Percentiles rank a stretch among this genome's conserved stretches.
These are phyloP conservation scores for Campoletis raptor DNA, from an alignment of 2,888 invertebrate species.

Conservation along the genomic window DNA sequence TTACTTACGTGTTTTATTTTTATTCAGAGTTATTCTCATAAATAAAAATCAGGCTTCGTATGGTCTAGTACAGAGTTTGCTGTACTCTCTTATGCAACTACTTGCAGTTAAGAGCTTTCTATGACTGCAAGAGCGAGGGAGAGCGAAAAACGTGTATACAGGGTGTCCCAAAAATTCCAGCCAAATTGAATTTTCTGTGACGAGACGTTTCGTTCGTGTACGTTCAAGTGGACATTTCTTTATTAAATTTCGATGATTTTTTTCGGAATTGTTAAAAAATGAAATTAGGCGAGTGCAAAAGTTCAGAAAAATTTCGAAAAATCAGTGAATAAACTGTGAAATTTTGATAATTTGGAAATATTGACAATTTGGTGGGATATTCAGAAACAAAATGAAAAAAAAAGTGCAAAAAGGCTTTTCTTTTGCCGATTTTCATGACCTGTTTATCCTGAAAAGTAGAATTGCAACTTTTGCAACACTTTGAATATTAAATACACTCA, in stretches of 20 bases:
- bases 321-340: background rate
- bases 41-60: constrained; percentile 46
- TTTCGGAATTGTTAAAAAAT: no score
- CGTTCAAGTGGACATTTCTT: no score
- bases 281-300: no score
- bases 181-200: no score
- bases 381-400: background rate
- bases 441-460: background rate
- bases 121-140: constrained; percentile 33
- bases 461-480: background rate
- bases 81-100: constrained; percentile 59
- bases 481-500: background rate
- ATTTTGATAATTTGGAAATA: no score
- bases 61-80: constrained; percentile 26
- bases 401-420: background rate
- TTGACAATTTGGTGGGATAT: background rate
- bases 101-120: constrained; percentile 46
- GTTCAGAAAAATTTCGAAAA: no score
- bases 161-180: background rate
- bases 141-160: background rate
- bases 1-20: background rate
- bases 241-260: background rate
- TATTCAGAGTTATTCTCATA: constrained; percentile 20
- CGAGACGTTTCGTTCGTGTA: no score
- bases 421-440: background rate